Percentiles rank a stretch among this genome's conserved stretches.
These are phyloP conservation scores for Sebastes hubbsi DNA, from an alignment of 2,797 vertebrate species.

Conservation along the genomic window DNA sequence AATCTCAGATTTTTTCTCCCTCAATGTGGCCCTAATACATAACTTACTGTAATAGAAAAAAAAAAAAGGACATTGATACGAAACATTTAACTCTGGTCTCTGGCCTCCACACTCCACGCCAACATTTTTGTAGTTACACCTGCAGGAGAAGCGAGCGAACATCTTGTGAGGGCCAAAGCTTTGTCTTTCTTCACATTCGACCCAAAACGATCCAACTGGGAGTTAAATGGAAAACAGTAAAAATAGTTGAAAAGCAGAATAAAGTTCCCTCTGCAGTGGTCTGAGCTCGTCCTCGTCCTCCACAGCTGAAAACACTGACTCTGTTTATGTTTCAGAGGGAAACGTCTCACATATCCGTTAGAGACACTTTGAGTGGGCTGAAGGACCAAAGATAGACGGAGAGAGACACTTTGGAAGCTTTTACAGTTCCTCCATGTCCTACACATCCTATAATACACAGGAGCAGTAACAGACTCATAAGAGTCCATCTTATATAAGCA, in stretches of 20 bases:
- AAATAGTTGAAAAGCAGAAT: conserved; percentile 62
- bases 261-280: conserved; percentile 57
- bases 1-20: no score
- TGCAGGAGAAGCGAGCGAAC: conserved; percentile 39
- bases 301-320: conserved; percentile 74
- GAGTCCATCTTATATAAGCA: no score
- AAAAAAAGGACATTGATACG: not conserved
- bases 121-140: conserved; percentile 31
- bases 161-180: conserved; percentile 62
- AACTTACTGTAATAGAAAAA: not conserved
- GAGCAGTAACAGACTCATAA: no score
- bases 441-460: no score
- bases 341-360: conserved; percentile 62
- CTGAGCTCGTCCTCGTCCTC: conserved; percentile 48
- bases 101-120: not conserved
- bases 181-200: not conserved
- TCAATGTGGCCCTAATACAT: no score
- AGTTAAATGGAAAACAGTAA: conserved; percentile 64
- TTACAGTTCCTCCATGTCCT: no score
- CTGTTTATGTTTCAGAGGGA: conserved; percentile 69
- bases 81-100: not conserved
- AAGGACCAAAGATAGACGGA: conserved; percentile 1
- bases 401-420: not conserved
- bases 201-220: not conserved
- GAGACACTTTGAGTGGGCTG: conserved; percentile 26